Conservation (phyloP, 2,113 vertebrate species). For the Scophthalmus maximus region DNA sequence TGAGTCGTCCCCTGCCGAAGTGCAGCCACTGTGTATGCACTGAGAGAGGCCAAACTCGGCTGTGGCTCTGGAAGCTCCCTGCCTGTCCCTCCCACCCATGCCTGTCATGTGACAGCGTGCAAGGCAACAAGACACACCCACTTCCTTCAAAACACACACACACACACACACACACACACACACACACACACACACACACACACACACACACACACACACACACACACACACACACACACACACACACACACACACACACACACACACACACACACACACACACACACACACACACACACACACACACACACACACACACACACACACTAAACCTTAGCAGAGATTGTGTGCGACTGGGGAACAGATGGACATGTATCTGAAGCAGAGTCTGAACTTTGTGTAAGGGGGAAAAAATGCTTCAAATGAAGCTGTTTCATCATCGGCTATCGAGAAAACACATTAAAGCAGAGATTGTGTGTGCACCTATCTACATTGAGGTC, state of each 20-base stretch:
- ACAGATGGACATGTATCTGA: neutral
- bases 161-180: neutral
- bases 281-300: slow-evolving; percentile 57
- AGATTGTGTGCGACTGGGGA: neutral
- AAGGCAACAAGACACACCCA: slow-evolving; percentile 64
- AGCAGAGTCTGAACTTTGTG: neutral
- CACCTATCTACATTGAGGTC: neutral
- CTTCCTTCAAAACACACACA: slow-evolving; percentile 56
- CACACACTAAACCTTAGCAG: slow-evolving; percentile 6
- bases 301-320: neutral
- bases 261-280: slow-evolving; percentile 24
- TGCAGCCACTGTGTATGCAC: slow-evolving; percentile 26
- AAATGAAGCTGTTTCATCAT: no score
- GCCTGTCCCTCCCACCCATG: slow-evolving; percentile 63
- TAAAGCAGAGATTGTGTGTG: neutral
- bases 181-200: slow-evolving; percentile 56
- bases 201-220: neutral
- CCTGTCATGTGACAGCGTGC: slow-evolving; percentile 72
- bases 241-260: slow-evolving; percentile 47
- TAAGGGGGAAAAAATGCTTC: no score
- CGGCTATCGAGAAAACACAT: no score
- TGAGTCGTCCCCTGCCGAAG: slow-evolving; percentile 64
- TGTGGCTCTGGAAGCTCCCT: slow-evolving; percentile 59
- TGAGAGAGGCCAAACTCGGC: slow-evolving; percentile 74
- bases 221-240: slow-evolving; percentile 57